phyloP scores from a whole-genome alignment of 2,888 invertebrate species.

The Tanytarsus gracilentus region DNA sequence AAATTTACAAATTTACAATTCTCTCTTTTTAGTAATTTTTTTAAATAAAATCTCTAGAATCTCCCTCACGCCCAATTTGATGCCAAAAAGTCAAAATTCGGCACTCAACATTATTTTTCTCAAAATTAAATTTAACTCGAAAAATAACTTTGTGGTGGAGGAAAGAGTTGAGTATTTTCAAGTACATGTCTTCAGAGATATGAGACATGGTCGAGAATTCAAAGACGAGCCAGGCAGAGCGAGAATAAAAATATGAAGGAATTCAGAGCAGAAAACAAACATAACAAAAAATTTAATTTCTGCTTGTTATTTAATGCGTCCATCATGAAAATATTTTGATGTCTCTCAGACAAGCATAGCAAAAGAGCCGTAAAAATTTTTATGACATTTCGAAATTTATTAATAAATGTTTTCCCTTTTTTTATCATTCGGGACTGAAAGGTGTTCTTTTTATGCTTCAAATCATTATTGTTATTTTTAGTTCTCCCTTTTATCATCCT shows the following conservation, averaged over 20 bases:
- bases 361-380: conserved; percentile 25
- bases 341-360: conserved; percentile 26
- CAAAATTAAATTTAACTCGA: no score
- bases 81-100: no score
- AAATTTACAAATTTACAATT: no score
- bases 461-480: conserved; percentile 13
- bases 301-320: conserved; percentile 28
- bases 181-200: not conserved
- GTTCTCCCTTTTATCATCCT: conserved; percentile 12
- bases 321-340: conserved; percentile 29
- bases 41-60: no score
- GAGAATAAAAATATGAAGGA: no score
- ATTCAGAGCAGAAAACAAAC: conserved; percentile 23
- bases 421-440: conserved; percentile 10
- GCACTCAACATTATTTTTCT: no score
- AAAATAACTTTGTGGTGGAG: no score
- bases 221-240: not conserved
- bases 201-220: not conserved
- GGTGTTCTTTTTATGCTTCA: conserved; percentile 26
- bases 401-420: conserved; percentile 15
- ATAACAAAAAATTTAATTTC: conserved; percentile 22
- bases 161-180: not conserved
- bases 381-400: conserved; percentile 27
- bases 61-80: no score
- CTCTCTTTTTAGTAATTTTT: no score